Percentiles rank a stretch among this genome's conserved stretches.
Conservation (phyloP, 64 coral and sea anemone species). For the Trachythela sp. region DNA sequence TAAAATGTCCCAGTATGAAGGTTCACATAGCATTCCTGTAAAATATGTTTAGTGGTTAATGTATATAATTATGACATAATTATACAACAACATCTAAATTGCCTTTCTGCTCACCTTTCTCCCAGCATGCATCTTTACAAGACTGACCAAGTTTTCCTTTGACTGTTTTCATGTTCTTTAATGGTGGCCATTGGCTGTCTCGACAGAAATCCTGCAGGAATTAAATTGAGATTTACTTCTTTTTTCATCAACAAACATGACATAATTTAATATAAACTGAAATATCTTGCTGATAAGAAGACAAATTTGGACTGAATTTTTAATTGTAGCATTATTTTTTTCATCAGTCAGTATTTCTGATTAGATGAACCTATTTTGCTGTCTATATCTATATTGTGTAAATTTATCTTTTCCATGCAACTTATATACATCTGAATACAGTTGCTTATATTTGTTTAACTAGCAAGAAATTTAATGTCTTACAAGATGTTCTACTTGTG, state of each 20-base stretch:
- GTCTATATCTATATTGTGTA: too few relatives aligned
- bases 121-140: slow-evolving; percentile 19
- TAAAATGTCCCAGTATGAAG: background rate
- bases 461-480: background rate
- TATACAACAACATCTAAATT: too few relatives aligned
- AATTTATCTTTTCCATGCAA: too few relatives aligned
- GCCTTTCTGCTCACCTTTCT: background rate
- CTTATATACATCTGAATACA: background rate
- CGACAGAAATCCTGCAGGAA: background rate
- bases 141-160: background rate
- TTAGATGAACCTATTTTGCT: too few relatives aligned
- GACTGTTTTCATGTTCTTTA: background rate
- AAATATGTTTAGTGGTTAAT: background rate
- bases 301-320: too few relatives aligned
- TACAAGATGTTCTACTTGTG: slow-evolving; percentile 58
- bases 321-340: too few relatives aligned
- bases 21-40: background rate
- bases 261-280: too few relatives aligned
- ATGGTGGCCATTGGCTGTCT: background rate
- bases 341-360: too few relatives aligned
- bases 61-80: background rate
- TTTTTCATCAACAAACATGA: too few relatives aligned
- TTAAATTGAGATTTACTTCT: too few relatives aligned
- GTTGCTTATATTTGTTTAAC: background rate
- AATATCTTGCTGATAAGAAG: too few relatives aligned